phyloP scores from a whole-genome alignment of 2,888 invertebrate genomes.

The Drosophila dives region DNA sequence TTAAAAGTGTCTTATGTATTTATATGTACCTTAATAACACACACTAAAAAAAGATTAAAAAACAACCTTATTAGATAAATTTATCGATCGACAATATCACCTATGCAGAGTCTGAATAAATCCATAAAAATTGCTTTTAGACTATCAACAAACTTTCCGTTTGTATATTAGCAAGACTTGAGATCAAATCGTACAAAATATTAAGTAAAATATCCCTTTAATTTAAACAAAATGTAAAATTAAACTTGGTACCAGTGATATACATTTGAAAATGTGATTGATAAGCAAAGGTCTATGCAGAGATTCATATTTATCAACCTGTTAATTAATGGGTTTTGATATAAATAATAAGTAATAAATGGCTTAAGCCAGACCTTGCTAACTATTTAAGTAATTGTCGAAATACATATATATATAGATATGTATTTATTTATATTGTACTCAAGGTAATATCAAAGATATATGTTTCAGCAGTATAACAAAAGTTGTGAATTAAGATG shows the following conservation, averaged over 20 bases:
- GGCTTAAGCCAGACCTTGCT: neutral
- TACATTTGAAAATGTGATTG: neutral
- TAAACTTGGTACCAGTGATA: neutral
- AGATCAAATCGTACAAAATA: neutral
- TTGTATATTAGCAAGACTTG: neutral
- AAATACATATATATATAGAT: neutral
- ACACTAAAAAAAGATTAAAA: constrained; percentile 15
- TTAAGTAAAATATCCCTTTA: neutral
- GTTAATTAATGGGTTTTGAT: neutral
- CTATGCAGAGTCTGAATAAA: neutral
- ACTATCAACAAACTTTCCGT: neutral
- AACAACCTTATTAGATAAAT: neutral
- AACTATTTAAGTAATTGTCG: neutral
- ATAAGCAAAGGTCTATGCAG: neutral
- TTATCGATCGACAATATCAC: neutral
- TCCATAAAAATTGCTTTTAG: neutral
- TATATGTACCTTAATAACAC: constrained; percentile 27
- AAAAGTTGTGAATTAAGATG: neutral
- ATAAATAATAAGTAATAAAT: neutral
- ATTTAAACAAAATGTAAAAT: neutral
- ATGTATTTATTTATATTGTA: neutral
- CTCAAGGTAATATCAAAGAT: neutral
- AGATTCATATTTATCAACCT: neutral
- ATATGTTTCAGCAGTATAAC: neutral
- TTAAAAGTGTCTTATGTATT: constrained; percentile 28